Percentiles rank a stretch among this genome's conserved stretches.
These are phyloP conservation scores for Ellobium chinense DNA, from an alignment of 2,888 invertebrate genomes.

Conservation along the genomic window DNA sequence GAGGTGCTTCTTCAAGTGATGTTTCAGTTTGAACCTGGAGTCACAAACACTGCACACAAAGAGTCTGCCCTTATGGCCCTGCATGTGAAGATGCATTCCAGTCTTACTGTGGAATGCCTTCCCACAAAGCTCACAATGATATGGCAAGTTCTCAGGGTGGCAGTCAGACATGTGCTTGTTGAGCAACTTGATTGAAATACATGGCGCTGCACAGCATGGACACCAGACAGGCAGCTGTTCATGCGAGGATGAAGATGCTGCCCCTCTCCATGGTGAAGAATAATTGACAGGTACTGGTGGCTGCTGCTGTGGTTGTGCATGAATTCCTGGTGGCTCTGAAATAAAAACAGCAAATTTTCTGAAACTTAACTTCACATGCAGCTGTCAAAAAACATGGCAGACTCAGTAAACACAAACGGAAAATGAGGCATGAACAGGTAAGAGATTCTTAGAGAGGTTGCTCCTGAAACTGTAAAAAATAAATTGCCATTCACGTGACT, in stretches of 20 bases:
- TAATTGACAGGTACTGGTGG: not conserved
- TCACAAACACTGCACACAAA: constrained; percentile 29
- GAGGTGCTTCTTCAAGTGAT: constrained; percentile 40
- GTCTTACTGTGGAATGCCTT: constrained; percentile 23
- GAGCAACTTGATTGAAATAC: not conserved
- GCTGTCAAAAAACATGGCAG: not conserved
- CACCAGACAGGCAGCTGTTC: not conserved
- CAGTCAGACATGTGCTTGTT: constrained; percentile 13
- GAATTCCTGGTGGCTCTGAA: constrained; percentile 22
- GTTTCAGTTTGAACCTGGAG: constrained; percentile 39
- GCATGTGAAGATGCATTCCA: constrained; percentile 16
- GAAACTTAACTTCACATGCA: not conserved
- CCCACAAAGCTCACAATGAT: constrained; percentile 23
- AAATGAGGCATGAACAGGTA: not conserved
- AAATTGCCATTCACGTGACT: not conserved
- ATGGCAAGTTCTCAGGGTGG: constrained; percentile 25
- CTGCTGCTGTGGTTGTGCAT: not conserved
- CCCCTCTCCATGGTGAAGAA: not conserved
- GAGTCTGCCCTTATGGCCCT: constrained; percentile 16
- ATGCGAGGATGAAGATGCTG: not conserved
- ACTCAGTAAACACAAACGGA: not conserved
- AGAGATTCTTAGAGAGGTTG: not conserved
- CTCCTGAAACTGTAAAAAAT: too few species aligned
- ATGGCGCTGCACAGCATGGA: not conserved
- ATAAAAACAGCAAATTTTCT: constrained; percentile 16